Percentiles rank a stretch among this genome's conserved stretches.
Conservation (phyloP, 2,113 vertebrate genomes). For the Sander lucioperca region DNA sequence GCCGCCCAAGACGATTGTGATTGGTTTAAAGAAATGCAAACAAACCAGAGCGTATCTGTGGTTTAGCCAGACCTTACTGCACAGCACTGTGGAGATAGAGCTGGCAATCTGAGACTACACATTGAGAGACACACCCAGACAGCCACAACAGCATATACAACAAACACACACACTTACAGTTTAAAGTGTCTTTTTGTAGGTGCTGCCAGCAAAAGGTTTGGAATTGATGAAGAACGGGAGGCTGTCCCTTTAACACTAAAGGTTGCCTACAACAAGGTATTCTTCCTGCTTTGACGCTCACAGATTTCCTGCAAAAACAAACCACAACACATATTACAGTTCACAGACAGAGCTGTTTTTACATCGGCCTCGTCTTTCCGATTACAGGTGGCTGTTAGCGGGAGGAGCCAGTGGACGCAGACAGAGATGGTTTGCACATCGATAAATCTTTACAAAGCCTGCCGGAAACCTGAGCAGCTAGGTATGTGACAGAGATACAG, state of each 20-base stretch:
- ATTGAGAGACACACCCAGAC: neutral
- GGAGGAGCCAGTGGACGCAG: constrained; percentile 89
- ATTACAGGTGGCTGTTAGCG: constrained; percentile 89
- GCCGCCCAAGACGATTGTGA: no score
- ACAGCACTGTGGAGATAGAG: no score
- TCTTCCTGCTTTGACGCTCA: neutral
- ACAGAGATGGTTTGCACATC: constrained; percentile 92
- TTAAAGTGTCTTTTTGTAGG: constrained; percentile 79
- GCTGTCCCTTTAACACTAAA: constrained; percentile 93
- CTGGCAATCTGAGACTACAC: no score
- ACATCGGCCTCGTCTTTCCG: neutral
- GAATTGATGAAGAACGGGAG: constrained; percentile 92
- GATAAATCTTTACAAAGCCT: constrained; percentile 90
- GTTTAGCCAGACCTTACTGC: no score
- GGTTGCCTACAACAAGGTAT: constrained; percentile 93
- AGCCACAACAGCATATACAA: neutral
- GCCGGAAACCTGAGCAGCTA: constrained; percentile 87
- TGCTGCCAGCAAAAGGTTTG: constrained; percentile 93
- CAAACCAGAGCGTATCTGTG: no score
- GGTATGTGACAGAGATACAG: constrained; percentile 74
- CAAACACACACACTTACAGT: neutral
- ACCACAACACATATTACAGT: neutral
- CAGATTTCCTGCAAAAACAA: neutral
- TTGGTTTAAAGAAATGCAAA: no score
- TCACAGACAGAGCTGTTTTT: constrained; percentile 9